A percentile compares a stretch with the other conserved stretches of the same genome.
Evolutionary conservation across 2,888 invertebrate species (phyloP).

Genomic region (Craniophora ligustri): DNA sequence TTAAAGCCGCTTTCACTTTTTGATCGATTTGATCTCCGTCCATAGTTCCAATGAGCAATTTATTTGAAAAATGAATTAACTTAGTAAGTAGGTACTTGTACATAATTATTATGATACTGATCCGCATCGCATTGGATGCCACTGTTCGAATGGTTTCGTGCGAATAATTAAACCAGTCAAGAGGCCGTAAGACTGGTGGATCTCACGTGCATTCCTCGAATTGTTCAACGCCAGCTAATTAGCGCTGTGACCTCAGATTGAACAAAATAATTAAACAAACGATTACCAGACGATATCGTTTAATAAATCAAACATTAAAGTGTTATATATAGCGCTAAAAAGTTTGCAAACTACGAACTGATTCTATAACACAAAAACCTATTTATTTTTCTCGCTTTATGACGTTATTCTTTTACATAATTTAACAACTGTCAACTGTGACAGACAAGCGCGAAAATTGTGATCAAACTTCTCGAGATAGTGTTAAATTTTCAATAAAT

Average conservation of each 20-base stretch:
- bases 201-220: conserved; percentile 76
- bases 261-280: conserved; percentile 49
- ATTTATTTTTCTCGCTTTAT: conserved; percentile 39
- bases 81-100: no score
- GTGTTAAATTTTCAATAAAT: conserved; percentile 63
- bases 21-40: conserved; percentile 20
- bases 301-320: conserved; percentile 53
- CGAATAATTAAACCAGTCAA: conserved; percentile 69
- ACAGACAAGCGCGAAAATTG: conserved; percentile 60
- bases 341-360: conserved; percentile 39
- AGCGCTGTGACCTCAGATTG: conserved; percentile 66
- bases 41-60: conserved; percentile 10
- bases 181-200: conserved; percentile 69
- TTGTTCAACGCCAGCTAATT: conserved; percentile 70
- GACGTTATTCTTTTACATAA: conserved; percentile 53
- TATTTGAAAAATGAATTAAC: conserved; percentile 14
- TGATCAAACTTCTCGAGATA: conserved; percentile 65
- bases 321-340: conserved; percentile 52
- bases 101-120: conserved; percentile 36
- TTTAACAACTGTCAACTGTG: conserved; percentile 52
- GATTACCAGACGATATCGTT: conserved; percentile 52
- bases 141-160: conserved; percentile 64
- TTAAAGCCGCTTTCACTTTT: conserved; percentile 42
- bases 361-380: conserved; percentile 36
- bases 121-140: conserved; percentile 35